Evolutionary conservation across 2,888 invertebrate genomes (phyloP), one percentile per base, ranked within the genome.

Genomic region (Agonopterix heracliana): DNA sequence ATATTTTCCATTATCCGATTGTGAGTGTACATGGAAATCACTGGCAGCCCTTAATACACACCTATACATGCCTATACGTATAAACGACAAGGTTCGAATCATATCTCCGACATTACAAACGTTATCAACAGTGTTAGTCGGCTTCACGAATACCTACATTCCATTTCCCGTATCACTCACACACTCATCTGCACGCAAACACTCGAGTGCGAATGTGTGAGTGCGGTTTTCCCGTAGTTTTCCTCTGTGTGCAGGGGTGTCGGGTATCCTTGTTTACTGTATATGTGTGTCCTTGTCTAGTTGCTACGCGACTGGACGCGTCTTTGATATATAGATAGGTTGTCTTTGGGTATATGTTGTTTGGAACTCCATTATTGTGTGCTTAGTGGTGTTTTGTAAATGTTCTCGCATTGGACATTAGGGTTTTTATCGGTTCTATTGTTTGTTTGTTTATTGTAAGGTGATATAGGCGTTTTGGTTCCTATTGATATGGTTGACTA

Each of bases 341-440:
- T 47, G 64, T 59, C 41, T 49, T 35, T 11, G 26, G 26, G 53
- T 61, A 52, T 61, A 61, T 61, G 63, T 65, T 71, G 71, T 71
- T 69, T 66, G 65, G 63, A 68, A 73, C 75, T 76, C 77, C 72
- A 81, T 82, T 81, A 81, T 75, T 71, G 71, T 75, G 68, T 76
- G 71, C 68, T 77, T 73, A 75, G 68, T 66, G 60, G 64, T 66
- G 70, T 71, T 72, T 70, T 67, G 72, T 72, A 71, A 70, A 69
- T 67, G 69, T 67, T 58, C 26, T 26, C 62, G 64, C 61, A 65
- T 55, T 59, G 52, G 51, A 54, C 54, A 54, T 57, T 56, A 57
- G 54, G 50, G 53, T 58, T 58, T 57, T 64, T 56, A 54, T 57
- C 26, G 26, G 26, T 26, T 26, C 26, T 26, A 26, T 42, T 42